phyloP scores from a whole-genome alignment of 1,140 invertebrate genomes.

The Aphaenogaster ashmeadi region DNA sequence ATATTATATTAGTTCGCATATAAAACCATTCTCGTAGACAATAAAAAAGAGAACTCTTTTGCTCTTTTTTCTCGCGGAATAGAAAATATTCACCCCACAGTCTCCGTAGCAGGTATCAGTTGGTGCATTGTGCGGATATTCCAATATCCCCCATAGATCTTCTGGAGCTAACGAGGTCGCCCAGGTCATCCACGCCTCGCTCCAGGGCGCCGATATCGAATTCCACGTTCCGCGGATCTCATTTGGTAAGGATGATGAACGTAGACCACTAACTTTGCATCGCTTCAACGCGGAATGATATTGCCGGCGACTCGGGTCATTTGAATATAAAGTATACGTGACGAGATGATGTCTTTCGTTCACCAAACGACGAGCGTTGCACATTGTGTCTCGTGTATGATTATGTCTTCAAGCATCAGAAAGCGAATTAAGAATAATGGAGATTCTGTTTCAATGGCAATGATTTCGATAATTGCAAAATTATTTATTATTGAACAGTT shows the following conservation, averaged over 20 bases:
- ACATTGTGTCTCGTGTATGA: not conserved
- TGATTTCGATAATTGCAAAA: not conserved
- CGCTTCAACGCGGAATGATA: constrained; percentile 32
- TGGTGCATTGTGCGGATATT: constrained; percentile 35
- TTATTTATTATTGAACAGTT: not conserved
- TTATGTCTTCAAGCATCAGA: not conserved
- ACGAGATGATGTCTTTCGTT: constrained; percentile 12
- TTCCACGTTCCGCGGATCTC: constrained; percentile 47
- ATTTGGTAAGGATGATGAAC: constrained; percentile 59
- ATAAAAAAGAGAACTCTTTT: not conserved
- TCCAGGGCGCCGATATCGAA: constrained; percentile 42
- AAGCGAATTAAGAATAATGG: not conserved
- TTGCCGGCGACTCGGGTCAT: constrained; percentile 16
- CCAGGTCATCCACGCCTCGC: constrained; percentile 23
- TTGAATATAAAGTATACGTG: constrained; percentile 51
- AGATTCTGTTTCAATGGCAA: not conserved
- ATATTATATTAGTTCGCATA: not conserved
- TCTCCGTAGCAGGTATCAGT: constrained; percentile 27
- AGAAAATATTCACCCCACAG: constrained; percentile 37
- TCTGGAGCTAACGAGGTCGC: constrained; percentile 41
- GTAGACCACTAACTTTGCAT: constrained; percentile 35
- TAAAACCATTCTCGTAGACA: not conserved
- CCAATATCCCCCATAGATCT: constrained; percentile 51
- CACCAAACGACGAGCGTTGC: constrained; percentile 6
- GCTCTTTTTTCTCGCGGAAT: not conserved